Evolutionary conservation across 2,888 invertebrate genomes (phyloP), one percentile per base, ranked within the genome.

Genomic region (Pterostichus niger): DNA sequence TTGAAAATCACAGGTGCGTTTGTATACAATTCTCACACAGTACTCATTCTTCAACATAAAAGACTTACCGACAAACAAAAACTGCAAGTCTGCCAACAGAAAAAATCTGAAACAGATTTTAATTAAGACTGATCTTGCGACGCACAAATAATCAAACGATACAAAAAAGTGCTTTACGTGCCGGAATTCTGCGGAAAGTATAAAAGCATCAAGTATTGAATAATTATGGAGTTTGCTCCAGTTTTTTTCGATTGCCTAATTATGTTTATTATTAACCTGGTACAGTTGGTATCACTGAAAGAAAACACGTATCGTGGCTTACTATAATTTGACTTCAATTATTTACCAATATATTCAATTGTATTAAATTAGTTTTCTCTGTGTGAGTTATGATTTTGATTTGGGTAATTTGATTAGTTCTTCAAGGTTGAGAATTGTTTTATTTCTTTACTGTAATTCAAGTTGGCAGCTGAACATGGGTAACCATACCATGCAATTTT

Each of bases 181-280:
- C 17, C n/a, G 56, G 54, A 24, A 76, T 52, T 54, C 54, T 56
- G 54, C 56, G 76, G 54, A 76, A 76, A 76, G 40, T 40, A 76
- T 54, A 76, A 54, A 54, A 54, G 64, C 64, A 64, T 31, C 13
- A 54, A 75, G 76, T 35, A 15, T 35, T 76, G 76, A 76, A 76
- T 76, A 76, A 76, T 76, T 75, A 75, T n/a, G 17, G 68, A 68
- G 68, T 73, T 73, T 73, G 46, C 49, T 73, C 49, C 73, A 75
- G 24, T 75, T 75, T 75, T 75, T 75, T 64, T 7, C 24, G 9
- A 64, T 64, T 64, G 9, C 64, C 64, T 75, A 73, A 73, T 73
- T 75, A 75, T 75, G 75, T 75, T 75, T 49, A 75, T 75, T 75
- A 75, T 24, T 49, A 33, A 11, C 75, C 15, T 13, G 15, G 56